Evolutionary conservation across 2,797 vertebrate species (phyloP), one percentile per base, ranked within the genome.

Genomic region (Acanthurus lineatus): DNA sequence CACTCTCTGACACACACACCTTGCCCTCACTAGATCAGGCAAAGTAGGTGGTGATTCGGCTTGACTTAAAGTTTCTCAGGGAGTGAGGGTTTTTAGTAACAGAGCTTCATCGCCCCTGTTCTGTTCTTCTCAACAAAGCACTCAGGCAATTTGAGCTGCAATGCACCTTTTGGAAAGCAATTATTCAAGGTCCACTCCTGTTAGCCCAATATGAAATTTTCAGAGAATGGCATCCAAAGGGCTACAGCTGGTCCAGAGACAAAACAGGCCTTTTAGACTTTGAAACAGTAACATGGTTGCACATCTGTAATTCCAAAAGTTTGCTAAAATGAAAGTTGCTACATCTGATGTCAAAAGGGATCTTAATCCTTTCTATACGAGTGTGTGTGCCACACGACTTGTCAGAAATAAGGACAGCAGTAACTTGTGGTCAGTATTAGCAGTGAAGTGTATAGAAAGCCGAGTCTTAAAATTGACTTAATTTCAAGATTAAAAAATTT

Each of bases 81-180:
- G 65, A 81, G 73, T 82, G 59, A 66, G 32, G 40, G 20, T 76
- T 85, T 85, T 87, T 71, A 79, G 73, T 73, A 83, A 81, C 61
- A 81, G 70, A 75, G 61, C 22, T 92, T 84, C 79, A 86, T 87
- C 81, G 79, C 42, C 76, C 79, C 54, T 54, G 61, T 82, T 88
- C 73, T 83, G 32, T 79, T 86, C 81, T 84, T 76, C 65, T 80
- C 73, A 84, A 64, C 78, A 68, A 78, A 86, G 75, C 72, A 85
- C 73, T 76, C 58, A 52, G 76, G 57, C 82, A 79, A 74, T 90
- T 89, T 79, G 51, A 88, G 77, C 79, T 87, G 59, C 88, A 83
- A 88, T 87, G 68, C 66, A 82, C 66, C 69, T 35, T 74, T 86
- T 79, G 57, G 78, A 89, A 91, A 91, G 84, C 73, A 90, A 76